A percentile compares a stretch with the other conserved stretches of the same genome.
Conservation (phyloP, 2,797 vertebrate species). For the Apogon hyalosoma region DNA sequence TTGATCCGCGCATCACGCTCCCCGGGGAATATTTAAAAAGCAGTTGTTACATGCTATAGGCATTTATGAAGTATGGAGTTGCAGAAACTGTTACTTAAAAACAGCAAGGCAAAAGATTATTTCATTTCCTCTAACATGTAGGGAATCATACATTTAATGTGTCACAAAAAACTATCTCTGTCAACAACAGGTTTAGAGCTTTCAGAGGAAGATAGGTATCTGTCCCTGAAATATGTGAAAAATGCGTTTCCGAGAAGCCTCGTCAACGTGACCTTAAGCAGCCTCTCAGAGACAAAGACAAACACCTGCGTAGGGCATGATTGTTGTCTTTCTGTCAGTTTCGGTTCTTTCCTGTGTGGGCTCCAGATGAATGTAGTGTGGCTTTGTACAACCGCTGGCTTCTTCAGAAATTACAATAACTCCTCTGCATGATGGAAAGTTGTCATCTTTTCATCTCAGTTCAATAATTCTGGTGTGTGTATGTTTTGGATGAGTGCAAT, state of each 20-base stretch:
- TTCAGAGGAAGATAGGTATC: too few species aligned
- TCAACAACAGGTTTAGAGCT: too few species aligned
- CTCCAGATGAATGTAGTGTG: conserved; percentile 1
- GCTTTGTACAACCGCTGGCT: conserved; percentile 1
- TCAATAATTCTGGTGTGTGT: background rate
- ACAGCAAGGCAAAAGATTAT: too few species aligned
- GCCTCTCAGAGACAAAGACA: background rate
- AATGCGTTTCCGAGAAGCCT: background rate
- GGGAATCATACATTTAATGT: too few species aligned
- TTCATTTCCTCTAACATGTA: too few species aligned
- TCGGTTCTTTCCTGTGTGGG: conserved; percentile 59
- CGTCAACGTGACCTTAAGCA: rapidly evolving
- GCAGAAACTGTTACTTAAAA: too few species aligned
- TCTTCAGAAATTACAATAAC: conserved; percentile 11
- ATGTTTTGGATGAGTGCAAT: background rate
- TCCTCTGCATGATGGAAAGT: conserved; percentile 5
- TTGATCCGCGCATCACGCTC: too few species aligned
- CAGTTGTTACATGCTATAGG: too few species aligned
- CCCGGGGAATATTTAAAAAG: too few species aligned
- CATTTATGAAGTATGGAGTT: too few species aligned
- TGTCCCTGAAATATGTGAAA: too few species aligned
- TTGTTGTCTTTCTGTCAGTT: conserved; percentile 3
- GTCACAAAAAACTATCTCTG: too few species aligned
- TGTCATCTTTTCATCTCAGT: background rate
- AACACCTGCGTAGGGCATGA: background rate